Base-by-base conservation (phyloP, 2,888 invertebrate genomes). In the Clistopyga incitator region DNA sequence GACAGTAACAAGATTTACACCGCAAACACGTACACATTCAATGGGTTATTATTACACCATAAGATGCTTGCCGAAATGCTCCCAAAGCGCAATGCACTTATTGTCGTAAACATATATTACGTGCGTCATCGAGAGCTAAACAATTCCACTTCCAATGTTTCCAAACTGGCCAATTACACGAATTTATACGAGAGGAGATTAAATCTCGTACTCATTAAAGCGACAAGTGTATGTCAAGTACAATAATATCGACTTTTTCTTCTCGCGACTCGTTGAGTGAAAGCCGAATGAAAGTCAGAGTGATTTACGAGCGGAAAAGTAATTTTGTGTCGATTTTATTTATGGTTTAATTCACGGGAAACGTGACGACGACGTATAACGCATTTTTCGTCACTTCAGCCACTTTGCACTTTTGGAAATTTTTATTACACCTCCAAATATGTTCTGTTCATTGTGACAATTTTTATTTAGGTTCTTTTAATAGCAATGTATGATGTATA, bases 1-100 rank as follows among this genome's bases (percentile, higher is more conserved):
- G 81, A 65, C 84, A 74, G 78, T 78, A 65, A 75, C 75, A 70
- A 84, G 74, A 84, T 81, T 84, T 78, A 84, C 84, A 84, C 78
- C 81, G 64, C 54, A 70, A 78, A 65, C 70, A 56, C 64, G 42
- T 34, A n/a, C n/a, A 59, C 6, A 8, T 61, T 61, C 65, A 45
- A 65, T 65, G 72, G 59, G 18, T 29, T 77, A 78, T 78, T 78
- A 78, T 82, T 64, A 50, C 50, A 50, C 50, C 18, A 56, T 15
- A 56, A 10, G 56, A 25, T 25, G 3, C 11, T 75, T 52, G 68
- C 75, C 34, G 25, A 15, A 68, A 47, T 38, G 38, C 38, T 38
- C 38, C 38, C 8, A 38, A 42, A 74, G 65, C 13, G 25, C 38
- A 20, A 64, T 38, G 38, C 38, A 64, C 18, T 18, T 38, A 38